Evolutionary conservation across 2,888 invertebrate species (phyloP), one percentile per base, ranked within the genome.

Genomic region (Aricia artaxerxes): DNA sequence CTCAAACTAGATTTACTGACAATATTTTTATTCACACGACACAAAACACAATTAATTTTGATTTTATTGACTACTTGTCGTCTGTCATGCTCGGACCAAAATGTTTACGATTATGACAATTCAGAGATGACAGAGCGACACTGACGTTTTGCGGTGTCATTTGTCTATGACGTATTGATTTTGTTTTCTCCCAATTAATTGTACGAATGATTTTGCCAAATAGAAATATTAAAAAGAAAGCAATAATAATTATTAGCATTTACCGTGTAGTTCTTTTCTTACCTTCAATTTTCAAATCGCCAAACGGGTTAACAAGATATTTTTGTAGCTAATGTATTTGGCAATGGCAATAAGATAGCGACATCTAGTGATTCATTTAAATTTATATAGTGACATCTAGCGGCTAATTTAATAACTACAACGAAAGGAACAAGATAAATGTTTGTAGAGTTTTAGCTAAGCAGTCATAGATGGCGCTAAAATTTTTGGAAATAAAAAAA

Each of bases 21-120:
- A 76, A 76, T 76, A 76, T 76, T 76, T 76, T 44, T 31, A 76
- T 35, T 35, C 76, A 76, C 49, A 76, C 76, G 16, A 76, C 76
- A 76, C 35, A 57, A 76, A 53, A 76, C 76, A 76, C 76, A 57
- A 35, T 16, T 24, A 75, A 75, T 53, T 57, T 53, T 31, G 16
- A 38, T 57, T 57, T 76, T 31, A 76, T 49, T 75, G 75, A 75
- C 75, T 75, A 49, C 75, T 31, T 24, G 49, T 31, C 31, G 75
- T 13, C 76, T 76, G 76, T 38, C 49, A 73, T 24, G 73, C 44
- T 73, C 73, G 35, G 35, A 69, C 35, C 13, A 69, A 69, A 69
- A 69, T 69, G 69, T 69, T 69, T 69, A 69, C 69, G 69, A 69
- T 5, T 16, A 35, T 16, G 69, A 69, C 69, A 13, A 2, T 31